Evolutionary conservation across 2,888 invertebrate species (phyloP).

Genomic region (Labia minor): DNA sequence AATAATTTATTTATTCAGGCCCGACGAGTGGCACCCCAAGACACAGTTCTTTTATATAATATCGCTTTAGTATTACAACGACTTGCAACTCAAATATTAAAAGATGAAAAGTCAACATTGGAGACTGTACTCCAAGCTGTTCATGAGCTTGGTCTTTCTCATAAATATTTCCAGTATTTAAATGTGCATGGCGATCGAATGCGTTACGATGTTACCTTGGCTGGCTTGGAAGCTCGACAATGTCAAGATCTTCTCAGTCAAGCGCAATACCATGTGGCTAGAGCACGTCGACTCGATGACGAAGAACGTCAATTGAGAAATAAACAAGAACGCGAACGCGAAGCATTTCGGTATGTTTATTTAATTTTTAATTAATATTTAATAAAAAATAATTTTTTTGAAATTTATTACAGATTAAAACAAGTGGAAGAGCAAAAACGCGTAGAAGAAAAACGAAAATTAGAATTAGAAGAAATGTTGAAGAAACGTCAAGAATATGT

Average conservation of each 20-base stretch:
- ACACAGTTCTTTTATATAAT: conserved; percentile 85
- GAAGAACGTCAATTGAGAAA: conserved; percentile 77
- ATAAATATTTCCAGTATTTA: conserved; percentile 74
- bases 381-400: conserved; percentile 3
- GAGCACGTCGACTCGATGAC: conserved; percentile 83
- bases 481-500: conserved; percentile 87
- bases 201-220: conserved; percentile 64
- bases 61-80: conserved; percentile 86
- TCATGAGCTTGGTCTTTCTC: conserved; percentile 85
- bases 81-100: conserved; percentile 80
- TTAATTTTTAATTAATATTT: conserved; percentile 17
- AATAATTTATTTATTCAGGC: conserved; percentile 43
- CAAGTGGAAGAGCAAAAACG: conserved; percentile 42
- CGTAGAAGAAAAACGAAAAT: conserved; percentile 63
- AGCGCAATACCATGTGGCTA: conserved; percentile 90
- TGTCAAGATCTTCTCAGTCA: conserved; percentile 93
- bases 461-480: conserved; percentile 71
- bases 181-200: conserved; percentile 66
- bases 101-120: conserved; percentile 86
- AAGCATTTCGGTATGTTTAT: conserved; percentile 50
- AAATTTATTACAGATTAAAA: conserved; percentile 15
- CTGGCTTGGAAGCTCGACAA: conserved; percentile 74
- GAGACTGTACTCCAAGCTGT: conserved; percentile 84
- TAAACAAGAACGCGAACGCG: conserved; percentile 84
- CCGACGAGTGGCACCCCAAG: conserved; percentile 85